A percentile compares a stretch with the other conserved stretches of the same genome.
These are phyloP conservation scores for Nyctalus aviator DNA, from an alignment of 2,797 vertebrate species.

Conservation along the genomic window DNA sequence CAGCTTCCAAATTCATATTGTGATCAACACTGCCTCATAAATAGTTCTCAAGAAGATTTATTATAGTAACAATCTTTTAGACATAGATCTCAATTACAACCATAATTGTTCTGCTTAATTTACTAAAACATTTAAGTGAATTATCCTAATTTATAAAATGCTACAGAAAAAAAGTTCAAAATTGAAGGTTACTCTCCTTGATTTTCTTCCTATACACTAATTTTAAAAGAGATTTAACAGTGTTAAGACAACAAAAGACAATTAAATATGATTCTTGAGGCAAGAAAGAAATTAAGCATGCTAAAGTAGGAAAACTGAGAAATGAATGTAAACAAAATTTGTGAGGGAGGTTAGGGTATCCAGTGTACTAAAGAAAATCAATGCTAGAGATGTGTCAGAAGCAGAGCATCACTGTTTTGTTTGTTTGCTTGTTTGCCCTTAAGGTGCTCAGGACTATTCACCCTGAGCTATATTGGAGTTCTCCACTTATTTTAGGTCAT, in stretches of 20 bases:
- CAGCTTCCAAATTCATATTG: background rate
- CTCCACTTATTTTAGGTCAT: background rate
- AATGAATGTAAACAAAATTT: background rate
- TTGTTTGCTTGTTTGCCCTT: background rate
- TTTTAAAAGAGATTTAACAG: background rate
- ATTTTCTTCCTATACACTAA: background rate
- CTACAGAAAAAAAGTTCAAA: background rate
- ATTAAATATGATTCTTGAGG: background rate
- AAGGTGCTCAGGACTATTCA: background rate
- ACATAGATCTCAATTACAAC: background rate
- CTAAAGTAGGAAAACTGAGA: background rate
- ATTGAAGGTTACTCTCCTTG: background rate
- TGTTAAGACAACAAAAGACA: background rate
- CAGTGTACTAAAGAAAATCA: background rate
- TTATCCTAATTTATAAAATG: background rate
- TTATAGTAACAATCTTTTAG: background rate
- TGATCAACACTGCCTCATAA: background rate
- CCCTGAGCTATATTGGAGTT: background rate
- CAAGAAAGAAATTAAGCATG: background rate
- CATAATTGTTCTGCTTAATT: background rate
- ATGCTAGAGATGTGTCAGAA: background rate
- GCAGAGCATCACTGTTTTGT: background rate
- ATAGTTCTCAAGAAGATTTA: conserved; percentile 2
- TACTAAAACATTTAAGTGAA: background rate
- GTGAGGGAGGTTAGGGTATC: background rate